Base-by-base conservation (phyloP, 2,113 vertebrate genomes). In the Carassius gibelio region DNA sequence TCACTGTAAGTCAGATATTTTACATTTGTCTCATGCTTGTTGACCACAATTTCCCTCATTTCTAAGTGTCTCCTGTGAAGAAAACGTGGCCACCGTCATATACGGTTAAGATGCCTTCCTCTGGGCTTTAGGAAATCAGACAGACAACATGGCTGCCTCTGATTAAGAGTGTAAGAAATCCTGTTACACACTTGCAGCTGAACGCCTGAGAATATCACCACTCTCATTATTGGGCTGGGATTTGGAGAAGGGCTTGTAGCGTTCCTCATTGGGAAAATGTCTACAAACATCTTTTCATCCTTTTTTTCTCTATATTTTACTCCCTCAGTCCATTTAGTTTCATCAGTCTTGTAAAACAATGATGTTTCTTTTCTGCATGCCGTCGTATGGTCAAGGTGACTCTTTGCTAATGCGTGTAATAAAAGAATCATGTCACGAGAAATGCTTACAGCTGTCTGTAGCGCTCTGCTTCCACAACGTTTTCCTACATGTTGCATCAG, bases 131-230 rank as follows among this genome's bases (percentile, higher is more conserved):
- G 79, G 45, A 62, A 81, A 81, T 81, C 79, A 69, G 62, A 81
- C 62, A 81, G 79, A 81, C 79, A 50, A 81, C 79, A 81, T 81
- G 79, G 79, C 79, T 85, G 64, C 89, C 89, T 90, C 92, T 89
- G 88, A 94, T 95, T 94, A 94, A 92, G 92, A 93, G 91, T 91
- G 93, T 92, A 90, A 85, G 88, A 93, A 94, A 95, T 94, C 93
- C 93, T 93, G 94, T 94, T 93, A 94, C 90, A 89, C 91, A 92
- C 91, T 93, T 91, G 86, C 79, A 91, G 90, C 88, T 80, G 91
- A 92, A 93, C 91, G 89, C 91, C 89, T 89, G 85, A 90, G 89
- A 93, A 91, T 91, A 85, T 90, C 92, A 92, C 89, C 82, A 88
- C 89, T 88, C 91, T 89, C 83, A 86, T 90, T 91, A 89, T 90